Percentiles rank a stretch among this genome's conserved stretches.
Evolutionary conservation across 2,888 invertebrate genomes (phyloP).

Genomic region (Cyaniris semiargus): DNA sequence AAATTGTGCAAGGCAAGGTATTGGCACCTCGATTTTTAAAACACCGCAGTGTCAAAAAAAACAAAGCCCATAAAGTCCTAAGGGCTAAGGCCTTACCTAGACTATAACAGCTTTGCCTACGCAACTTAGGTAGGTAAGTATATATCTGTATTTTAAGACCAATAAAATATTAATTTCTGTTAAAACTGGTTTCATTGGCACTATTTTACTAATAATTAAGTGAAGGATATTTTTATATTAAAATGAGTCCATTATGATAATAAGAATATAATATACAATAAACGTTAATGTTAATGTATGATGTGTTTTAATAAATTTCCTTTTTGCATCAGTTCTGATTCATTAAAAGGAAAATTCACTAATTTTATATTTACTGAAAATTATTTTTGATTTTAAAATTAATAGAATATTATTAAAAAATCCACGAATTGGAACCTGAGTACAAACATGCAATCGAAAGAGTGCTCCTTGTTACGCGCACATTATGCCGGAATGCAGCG

Average conservation of each 20-base stretch:
- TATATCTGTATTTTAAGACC: background rate
- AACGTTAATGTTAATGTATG: slow-evolving; percentile 5
- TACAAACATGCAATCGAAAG: too few species aligned
- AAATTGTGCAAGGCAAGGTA: background rate
- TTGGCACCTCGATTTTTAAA: background rate
- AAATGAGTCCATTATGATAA: slow-evolving; percentile 27
- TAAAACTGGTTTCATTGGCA: background rate
- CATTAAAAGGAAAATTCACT: too few species aligned
- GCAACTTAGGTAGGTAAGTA: too few species aligned
- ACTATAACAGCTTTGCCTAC: background rate
- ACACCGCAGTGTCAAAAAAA: background rate
- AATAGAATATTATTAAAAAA: too few species aligned
- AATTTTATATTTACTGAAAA: too few species aligned
- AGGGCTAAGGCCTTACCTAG: background rate
- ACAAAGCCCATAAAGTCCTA: background rate
- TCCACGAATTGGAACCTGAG: too few species aligned
- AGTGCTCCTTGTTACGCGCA: too few species aligned
- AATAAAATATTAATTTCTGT: background rate
- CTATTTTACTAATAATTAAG: background rate
- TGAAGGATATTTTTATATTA: slow-evolving; percentile 31
- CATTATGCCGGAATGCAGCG: too few species aligned
- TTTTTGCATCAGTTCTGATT: background rate
- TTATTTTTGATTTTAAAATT: too few species aligned
- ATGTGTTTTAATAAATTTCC: background rate
- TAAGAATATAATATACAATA: background rate